Conservation (phyloP, 2,888 invertebrate genomes). For the Calameuta pallipes region DNA sequence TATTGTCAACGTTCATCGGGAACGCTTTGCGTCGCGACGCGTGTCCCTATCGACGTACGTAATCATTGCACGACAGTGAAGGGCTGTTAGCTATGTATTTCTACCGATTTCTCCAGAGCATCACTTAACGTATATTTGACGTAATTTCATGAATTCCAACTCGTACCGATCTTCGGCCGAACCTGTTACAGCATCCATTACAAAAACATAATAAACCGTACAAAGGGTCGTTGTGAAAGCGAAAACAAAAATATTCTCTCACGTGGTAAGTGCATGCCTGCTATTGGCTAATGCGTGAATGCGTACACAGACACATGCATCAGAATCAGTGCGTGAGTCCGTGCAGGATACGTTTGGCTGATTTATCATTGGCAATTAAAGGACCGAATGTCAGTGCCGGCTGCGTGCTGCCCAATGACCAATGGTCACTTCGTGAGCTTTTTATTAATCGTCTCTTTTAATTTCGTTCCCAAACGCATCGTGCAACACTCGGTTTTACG, state of each 20-base stretch:
- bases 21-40: neutral
- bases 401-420: constrained; percentile 55
- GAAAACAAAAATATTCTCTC: neutral
- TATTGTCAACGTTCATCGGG: neutral
- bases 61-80: neutral
- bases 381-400: constrained; percentile 53
- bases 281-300: neutral
- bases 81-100: neutral
- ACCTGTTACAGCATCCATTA: neutral
- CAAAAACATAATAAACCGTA: neutral
- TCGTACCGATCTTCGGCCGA: neutral
- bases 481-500: neutral
- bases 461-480: constrained; percentile 24
- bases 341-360: constrained; percentile 24
- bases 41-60: neutral
- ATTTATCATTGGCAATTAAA: constrained; percentile 60
- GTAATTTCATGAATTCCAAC: neutral
- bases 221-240: neutral
- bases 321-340: neutral
- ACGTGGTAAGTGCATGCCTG: neutral
- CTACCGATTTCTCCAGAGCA: neutral
- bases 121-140: neutral
- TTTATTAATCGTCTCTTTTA: constrained; percentile 48
- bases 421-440: constrained; percentile 55
- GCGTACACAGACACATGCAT: neutral